Percentiles rank a stretch among this genome's conserved stretches.
These are phyloP conservation scores for Copsychus sechellarum DNA, from an alignment of 2,113 vertebrate genomes.

Conservation along the genomic window DNA sequence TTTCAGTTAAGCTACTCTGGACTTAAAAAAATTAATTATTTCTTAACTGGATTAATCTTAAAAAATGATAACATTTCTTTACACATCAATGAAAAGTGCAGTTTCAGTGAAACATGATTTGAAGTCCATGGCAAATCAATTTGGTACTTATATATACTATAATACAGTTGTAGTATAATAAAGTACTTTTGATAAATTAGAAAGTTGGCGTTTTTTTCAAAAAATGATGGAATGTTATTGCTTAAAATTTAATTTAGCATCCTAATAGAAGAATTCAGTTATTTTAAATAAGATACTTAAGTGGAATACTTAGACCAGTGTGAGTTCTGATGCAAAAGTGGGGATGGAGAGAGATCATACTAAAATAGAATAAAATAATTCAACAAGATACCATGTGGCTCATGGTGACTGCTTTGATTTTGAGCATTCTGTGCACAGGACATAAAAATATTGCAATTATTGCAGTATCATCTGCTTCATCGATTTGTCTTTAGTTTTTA, in stretches of 20 bases:
- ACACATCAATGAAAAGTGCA: not conserved
- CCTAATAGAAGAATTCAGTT: not conserved
- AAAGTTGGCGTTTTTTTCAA: fast-evolving
- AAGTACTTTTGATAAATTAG: not conserved
- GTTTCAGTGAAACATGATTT: not conserved
- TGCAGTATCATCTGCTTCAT: not conserved
- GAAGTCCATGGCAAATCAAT: not conserved
- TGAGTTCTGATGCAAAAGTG: not conserved
- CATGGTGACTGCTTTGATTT: not conserved
- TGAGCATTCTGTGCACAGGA: not conserved
- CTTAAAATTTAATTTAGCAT: not conserved
- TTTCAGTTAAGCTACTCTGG: not conserved
- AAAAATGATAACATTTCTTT: not conserved
- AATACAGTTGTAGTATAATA: not conserved
- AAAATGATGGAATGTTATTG: not conserved
- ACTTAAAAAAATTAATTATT: not conserved
- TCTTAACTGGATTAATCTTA: not conserved
- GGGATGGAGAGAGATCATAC: not conserved
- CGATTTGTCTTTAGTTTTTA: not conserved
- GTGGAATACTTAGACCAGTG: not conserved
- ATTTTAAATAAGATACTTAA: not conserved
- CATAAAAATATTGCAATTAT: not conserved
- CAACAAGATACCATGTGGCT: fast-evolving
- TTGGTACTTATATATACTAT: not conserved
- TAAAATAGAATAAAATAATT: not conserved